Base-by-base conservation (phyloP, 2,888 invertebrate species). In the Aleiodes alternator region DNA sequence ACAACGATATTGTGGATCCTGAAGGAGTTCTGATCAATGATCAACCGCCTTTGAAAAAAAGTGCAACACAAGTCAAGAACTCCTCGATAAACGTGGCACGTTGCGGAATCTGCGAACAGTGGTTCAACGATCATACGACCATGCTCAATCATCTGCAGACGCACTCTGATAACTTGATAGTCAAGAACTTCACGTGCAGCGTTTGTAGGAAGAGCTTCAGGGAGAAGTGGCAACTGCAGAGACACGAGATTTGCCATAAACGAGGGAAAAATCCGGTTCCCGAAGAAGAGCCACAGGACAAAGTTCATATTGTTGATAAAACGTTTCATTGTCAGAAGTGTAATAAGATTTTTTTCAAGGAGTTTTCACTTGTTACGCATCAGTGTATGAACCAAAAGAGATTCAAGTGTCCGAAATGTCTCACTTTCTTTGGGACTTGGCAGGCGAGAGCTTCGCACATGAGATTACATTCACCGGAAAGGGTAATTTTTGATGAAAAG, bases 331-430 rank as follows among this genome's bases (percentile, higher is more conserved):
- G 87, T 75, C 80, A 84, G 16, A 85, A 85, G 55, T 87, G 87
- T 77, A 87, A 87, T 75, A 87, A 87, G 59, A 84, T 87, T 74
- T 87, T 87, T 77, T 87, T 87, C 79, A 87, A 87, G 81, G 86
- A 87, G 77, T 82, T 84, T 50, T 86, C 86, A 7, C 66, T 87
- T 3, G 79, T 85, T 68, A 82, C 84, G 4, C 87, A 87, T 73
- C 83, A 85, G 69, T 87, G 87, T 29, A 82, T 79, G 14, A 38
- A 82, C 34, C 43, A 75, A n/a, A 86, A 87, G 68, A 86, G 76
- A 57, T 85, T 83, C 70, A 85, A 81, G 55, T 86, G 86, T 68
- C 78, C 84, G 7, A 83, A 84, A 38, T 86, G 86, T 50, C 80
- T 80, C 31, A 83, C 84, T 9, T 80, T 81, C 7, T 86, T 87